Base-by-base conservation (phyloP, 53 echinoderm and acorn worm species). In the Pentamera pediparva region DNA sequence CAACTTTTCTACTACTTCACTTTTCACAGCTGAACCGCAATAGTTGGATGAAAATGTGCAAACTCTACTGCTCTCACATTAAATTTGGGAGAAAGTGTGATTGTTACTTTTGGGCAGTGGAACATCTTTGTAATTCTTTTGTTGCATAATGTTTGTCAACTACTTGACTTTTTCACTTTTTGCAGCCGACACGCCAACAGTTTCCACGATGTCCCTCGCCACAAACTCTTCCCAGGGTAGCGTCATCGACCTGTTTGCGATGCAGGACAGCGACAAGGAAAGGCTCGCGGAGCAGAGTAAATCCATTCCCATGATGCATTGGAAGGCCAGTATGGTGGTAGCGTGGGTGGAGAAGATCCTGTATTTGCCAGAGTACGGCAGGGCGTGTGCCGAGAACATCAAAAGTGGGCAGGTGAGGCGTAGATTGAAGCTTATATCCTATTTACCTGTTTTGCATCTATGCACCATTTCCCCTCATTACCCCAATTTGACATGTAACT, bases 251-350 rank as follows among this genome's bases (percentile, higher is more conserved):
- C 85, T 82, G 6, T 73, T 83, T 55, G 83, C 80, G 13, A 45
- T 95, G 49, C 87, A 90, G 19, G 90, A 95, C 39, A 78, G 85
- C 32, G 96, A 95, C 65, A 95, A 91, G 51, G 79, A 79, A 3
- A 63, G 85, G 35, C 85, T 95, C 35, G 88, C 90, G 0, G 88
- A 91, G 79, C 79, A 91, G 40, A 87, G 90, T 77, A 87, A 86
- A 64, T 58, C 56, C n/a, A 82, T 82, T 6, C 85, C 90, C 35
- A 95, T 95, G 96, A 69, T 85, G 20, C 90, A 91, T 25, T 95
- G 96, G 96, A 95, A 88, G 57, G 96, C 96, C 45, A 88, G 81
- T 63, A 95, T 91, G 87, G 88, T 95, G 2, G 90, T 95, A 50
- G 85, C 96, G 0, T 95, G 96, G 96, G 60, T 95, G 35, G 96